Percentiles rank a stretch among this genome's conserved stretches.
These are phyloP conservation scores for Drosophila hawaiiensis DNA, from an alignment of 2,888 invertebrate species.

Conservation along the genomic window DNA sequence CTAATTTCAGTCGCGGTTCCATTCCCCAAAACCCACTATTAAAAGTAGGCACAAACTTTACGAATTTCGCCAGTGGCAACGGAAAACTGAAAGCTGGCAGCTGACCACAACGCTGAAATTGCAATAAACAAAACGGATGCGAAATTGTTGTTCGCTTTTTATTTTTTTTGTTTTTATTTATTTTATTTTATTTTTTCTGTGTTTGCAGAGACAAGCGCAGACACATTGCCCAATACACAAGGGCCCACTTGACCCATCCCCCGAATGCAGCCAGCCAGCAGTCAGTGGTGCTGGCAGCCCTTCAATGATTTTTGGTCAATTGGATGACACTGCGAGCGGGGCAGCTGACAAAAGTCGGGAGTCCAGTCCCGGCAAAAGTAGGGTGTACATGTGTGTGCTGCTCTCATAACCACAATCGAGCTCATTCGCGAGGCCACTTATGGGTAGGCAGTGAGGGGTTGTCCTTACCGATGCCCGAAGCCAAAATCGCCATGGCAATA, in stretches of 20 bases:
- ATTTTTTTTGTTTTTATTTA: constrained; percentile 12
- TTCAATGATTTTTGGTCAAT: constrained; percentile 64
- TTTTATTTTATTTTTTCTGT: background rate
- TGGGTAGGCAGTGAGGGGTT: constrained; percentile 33
- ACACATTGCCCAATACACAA: constrained; percentile 53
- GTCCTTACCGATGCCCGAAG: constrained; percentile 15
- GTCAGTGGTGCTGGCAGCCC: constrained; percentile 19
- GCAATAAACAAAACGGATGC: constrained; percentile 66
- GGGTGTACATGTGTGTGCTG: constrained; percentile 19
- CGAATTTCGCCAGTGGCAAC: constrained; percentile 59
- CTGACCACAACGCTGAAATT: constrained; percentile 51
- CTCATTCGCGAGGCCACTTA: constrained; percentile 66
- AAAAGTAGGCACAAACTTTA: constrained; percentile 58
- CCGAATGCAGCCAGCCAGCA: background rate
- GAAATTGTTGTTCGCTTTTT: constrained; percentile 53
- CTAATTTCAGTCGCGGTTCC: constrained; percentile 47
- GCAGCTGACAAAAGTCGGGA: constrained; percentile 21
- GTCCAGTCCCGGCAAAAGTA: constrained; percentile 14
- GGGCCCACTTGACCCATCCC: constrained; percentile 40
- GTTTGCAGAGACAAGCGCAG: constrained; percentile 27
- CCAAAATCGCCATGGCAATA: constrained; percentile 79
- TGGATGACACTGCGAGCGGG: constrained; percentile 50
- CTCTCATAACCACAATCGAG: constrained; percentile 64
- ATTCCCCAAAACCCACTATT: constrained; percentile 8
- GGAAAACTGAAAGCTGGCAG: constrained; percentile 25